Evolutionary conservation across 1,140 invertebrate species (phyloP), one percentile per base, ranked within the genome.

Genomic region (Drosophila mayri): DNA sequence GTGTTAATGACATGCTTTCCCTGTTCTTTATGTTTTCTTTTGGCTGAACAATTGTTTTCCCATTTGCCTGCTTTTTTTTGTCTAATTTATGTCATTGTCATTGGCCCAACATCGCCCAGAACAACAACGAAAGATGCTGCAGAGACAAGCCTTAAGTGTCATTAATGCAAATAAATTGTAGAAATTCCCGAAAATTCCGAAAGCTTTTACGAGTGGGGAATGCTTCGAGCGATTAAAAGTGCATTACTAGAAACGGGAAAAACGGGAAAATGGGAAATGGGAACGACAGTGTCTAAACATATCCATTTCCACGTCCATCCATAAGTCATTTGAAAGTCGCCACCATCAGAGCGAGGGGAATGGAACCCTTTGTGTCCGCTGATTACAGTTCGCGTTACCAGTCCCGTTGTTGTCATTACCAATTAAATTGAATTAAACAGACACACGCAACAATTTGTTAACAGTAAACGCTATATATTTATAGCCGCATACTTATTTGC

Each of bases 151-250:
- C 76, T 87, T 87, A 77, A 83, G 79, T 81, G 66, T 81, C 81
- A 81, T 90, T 90, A 90, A 90, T 79, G 85, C 85, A 81, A 81
- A 90, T 90, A 81, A 81, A 90, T 73, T 81, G 60, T 74, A 70
- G 50, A 76, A 64, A 55, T 62, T 62, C 30, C 60, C 57, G 5
- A 49, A 73, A 46, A 46, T 40, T 54, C 61, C 62, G 35, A 71
- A 41, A 67, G 58, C 54, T 78, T 43, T 25, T 38, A 9, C 22
- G 20, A 54, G 28, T 16, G 28, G 38, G 28, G 38, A 41, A 71
- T 57, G 40, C 18, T 22, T 50, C 64, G 68, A 77, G 62, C 79
- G 64, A 88, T 90, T 88, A 90, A 90, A 87, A 80, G 62, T 59
- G 54, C 72, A 87, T 87, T 84, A 87, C 20, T 32, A 8, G 35